phyloP scores from a whole-genome alignment of 2,113 vertebrate species.

The Verasper variegatus region DNA sequence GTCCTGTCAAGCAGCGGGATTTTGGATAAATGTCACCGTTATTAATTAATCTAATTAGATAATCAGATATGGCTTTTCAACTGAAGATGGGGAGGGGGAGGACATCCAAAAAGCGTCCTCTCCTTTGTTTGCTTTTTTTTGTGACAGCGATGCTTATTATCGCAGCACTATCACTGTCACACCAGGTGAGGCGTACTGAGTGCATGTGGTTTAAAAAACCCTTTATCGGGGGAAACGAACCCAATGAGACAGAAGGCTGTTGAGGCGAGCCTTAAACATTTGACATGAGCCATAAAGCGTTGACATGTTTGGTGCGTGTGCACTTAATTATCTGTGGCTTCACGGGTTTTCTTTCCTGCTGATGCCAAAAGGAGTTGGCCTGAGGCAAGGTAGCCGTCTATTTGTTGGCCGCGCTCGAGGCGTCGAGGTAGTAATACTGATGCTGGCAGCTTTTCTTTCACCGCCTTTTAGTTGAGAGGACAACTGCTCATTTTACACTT shows the following conservation, averaged over 20 bases:
- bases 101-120: neutral
- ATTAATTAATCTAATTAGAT: conserved; percentile 6
- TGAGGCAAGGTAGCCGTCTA: conserved; percentile 1
- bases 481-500: no score
- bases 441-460: no score
- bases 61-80: conserved; percentile 64
- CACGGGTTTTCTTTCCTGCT: conserved; percentile 38
- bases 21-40: conserved; percentile 62
- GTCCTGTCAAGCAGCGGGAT: conserved; percentile 60
- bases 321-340: conserved; percentile 49
- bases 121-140: conserved; percentile 33
- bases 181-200: neutral
- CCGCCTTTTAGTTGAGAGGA: no score
- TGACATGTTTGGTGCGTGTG: conserved; percentile 21
- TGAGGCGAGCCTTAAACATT: conserved; percentile 15
- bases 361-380: conserved; percentile 37
- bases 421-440: no score
- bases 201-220: neutral
- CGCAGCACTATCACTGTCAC: neutral
- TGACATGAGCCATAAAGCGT: conserved; percentile 3
- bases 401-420: neutral
- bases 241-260: neutral
- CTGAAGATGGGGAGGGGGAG: conserved; percentile 8
- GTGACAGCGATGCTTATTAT: conserved; percentile 34
- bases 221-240: neutral